Base-by-base conservation (phyloP, 2,113 vertebrate genomes). In the Phalacrocorax brasilianus region DNA sequence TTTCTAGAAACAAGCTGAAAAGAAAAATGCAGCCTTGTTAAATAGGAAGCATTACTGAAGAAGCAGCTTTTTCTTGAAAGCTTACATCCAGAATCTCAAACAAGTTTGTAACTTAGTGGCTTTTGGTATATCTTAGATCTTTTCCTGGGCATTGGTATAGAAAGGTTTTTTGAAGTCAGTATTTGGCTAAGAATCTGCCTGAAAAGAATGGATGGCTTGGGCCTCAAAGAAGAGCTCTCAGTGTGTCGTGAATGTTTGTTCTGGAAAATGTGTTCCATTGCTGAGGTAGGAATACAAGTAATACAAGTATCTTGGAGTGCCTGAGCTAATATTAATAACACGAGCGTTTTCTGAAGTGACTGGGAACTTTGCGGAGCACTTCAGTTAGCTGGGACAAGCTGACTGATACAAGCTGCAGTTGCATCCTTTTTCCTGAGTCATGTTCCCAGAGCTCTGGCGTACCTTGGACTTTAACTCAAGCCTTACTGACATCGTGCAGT, bases 331-430 rank as follows among this genome's bases (percentile, higher is more conserved):
- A 1, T 2, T 33, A 12, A 10, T 65, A n/a, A 23, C 15, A 1
- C 0, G 1, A 19, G 21, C 3, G 23, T 72, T 28, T 35, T 16
- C 42, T 1, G 1, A 47, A 87, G 71, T 3, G 24, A 26, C 44
- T 8, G 50, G 74, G 62, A 55, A 1, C 44, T 13, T 8, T n/a
- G 16, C 27, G 24, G 45, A n/a, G 35, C 73, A 2, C 58, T 40
- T 17, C 12, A 5, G 17, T 11, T 71, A 18, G 13, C 49, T 75
- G 85, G 56, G 40, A 17, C 61, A 24, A 61, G 56, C 40, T 67
- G 17, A 0, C 38, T 19, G 40, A 6, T 59, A 4, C 30, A 23
- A 63, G 9, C 44, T 71, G 55, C 70, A 27, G 24, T 15, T 35
- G 6, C 24, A 14, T 44, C 56, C 24, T 45, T 11, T 9, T 35